phyloP scores from a whole-genome alignment of 2,113 vertebrate genomes.

The Nothoprocta pentlandii region DNA sequence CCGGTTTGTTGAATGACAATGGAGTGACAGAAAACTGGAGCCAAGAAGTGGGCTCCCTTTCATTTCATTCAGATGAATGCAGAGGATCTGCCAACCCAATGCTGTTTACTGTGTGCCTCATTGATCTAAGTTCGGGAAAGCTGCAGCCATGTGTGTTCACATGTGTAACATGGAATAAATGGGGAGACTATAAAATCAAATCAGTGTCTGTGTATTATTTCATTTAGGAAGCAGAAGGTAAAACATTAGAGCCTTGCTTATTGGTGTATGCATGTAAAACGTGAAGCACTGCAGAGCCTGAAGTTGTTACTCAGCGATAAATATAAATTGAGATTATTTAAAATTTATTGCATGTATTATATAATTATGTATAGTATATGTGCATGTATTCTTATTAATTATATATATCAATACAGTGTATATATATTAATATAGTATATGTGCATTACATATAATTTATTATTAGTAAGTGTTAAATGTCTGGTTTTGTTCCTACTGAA shows the following conservation, averaged over 20 bases:
- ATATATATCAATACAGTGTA: background rate
- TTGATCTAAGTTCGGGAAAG: constrained; percentile 23
- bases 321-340: background rate
- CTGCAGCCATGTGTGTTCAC: background rate
- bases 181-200: background rate
- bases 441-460: background rate
- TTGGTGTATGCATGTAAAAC: background rate
- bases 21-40: constrained; percentile 72
- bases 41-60: constrained; percentile 60
- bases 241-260: background rate
- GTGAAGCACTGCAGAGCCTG: background rate
- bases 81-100: background rate
- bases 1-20: constrained; percentile 69
- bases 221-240: background rate
- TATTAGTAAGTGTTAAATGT: background rate
- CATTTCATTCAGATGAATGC: constrained; percentile 39
- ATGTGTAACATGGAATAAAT: background rate
- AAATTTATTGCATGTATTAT: background rate
- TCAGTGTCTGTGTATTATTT: background rate
- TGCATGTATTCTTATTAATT: background rate
- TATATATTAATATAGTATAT: background rate
- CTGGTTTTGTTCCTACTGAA: background rate
- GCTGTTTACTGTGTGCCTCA: constrained; percentile 18
- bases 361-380: background rate
- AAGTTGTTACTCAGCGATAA: background rate